These are phyloP conservation scores for Pherbina coryleti DNA, from an alignment of 2,888 invertebrate genomes.

Conservation along the genomic window DNA sequence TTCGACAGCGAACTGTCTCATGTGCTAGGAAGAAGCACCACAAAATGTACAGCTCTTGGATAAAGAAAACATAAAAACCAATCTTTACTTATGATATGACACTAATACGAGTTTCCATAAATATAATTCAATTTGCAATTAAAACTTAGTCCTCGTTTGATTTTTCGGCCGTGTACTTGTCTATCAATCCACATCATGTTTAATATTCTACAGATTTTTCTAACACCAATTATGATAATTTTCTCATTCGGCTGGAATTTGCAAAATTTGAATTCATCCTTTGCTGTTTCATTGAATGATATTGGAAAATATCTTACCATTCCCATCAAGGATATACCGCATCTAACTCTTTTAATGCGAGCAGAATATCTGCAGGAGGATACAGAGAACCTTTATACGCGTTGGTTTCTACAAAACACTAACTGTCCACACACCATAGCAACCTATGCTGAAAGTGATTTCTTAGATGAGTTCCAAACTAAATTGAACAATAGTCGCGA, in stretches of 20 bases:
- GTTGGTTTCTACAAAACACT: slow-evolving; percentile 52
- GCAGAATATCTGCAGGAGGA: slow-evolving; percentile 45
- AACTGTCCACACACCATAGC: slow-evolving; percentile 42
- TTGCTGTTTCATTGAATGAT: not conserved
- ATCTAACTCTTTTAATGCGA: slow-evolving; percentile 52
- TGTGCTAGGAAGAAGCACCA: not conserved
- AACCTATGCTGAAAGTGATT: slow-evolving; percentile 31
- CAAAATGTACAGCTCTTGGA: not conserved
- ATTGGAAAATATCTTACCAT: slow-evolving; percentile 1
- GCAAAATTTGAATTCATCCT: not conserved
- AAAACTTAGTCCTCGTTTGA: not conserved
- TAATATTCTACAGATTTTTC: not conserved
- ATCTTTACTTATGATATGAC: too few relatives aligned
- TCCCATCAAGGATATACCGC: slow-evolving; percentile 47
- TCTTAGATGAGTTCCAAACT: not conserved
- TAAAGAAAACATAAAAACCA: not conserved
- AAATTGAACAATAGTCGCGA: slow-evolving; percentile 39
- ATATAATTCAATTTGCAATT: not conserved
- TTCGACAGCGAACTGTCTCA: not conserved
- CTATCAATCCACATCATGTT: not conserved
- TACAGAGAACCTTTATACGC: slow-evolving; percentile 50
- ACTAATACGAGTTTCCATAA: not conserved
- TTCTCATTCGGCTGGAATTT: not conserved
- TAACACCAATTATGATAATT: not conserved
- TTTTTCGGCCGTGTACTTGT: not conserved